A percentile compares a stretch with the other conserved stretches of the same genome.
These are phyloP conservation scores for Hydrochoerus hydrochaeris DNA, from an alignment of 2,113 vertebrate species.

Conservation along the genomic window DNA sequence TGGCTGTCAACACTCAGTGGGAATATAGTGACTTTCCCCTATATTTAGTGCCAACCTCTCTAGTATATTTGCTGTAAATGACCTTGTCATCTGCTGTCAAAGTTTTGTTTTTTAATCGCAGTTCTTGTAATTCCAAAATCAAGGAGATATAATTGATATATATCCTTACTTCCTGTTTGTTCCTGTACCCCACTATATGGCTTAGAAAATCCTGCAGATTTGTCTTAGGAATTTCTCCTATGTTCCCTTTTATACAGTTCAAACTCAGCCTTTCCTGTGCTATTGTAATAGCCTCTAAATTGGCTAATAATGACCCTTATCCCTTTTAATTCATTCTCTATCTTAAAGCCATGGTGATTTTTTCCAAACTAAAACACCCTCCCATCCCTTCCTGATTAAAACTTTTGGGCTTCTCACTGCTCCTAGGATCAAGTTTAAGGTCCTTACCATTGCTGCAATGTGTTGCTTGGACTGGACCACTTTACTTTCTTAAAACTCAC, in stretches of 20 bases:
- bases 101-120: neutral
- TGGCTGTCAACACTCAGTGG: neutral
- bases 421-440: neutral
- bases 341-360: neutral
- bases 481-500: neutral
- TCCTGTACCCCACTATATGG: too few species aligned
- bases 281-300: neutral
- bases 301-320: neutral
- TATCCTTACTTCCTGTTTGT: neutral
- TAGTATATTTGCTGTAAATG: neutral
- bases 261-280: neutral
- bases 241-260: neutral
- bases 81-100: neutral
- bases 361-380: neutral
- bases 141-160: neutral
- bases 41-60: neutral
- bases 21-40: neutral
- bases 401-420: neutral
- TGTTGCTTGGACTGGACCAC: neutral
- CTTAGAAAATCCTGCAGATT: neutral
- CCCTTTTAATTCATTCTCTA: neutral
- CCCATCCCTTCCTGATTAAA: neutral
- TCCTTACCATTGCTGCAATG: neutral
- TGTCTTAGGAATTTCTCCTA: neutral
- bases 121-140: neutral